These are phyloP conservation scores for Phrynosoma blainvillii DNA, from an alignment of 2,113 vertebrate species.

Conservation along the genomic window DNA sequence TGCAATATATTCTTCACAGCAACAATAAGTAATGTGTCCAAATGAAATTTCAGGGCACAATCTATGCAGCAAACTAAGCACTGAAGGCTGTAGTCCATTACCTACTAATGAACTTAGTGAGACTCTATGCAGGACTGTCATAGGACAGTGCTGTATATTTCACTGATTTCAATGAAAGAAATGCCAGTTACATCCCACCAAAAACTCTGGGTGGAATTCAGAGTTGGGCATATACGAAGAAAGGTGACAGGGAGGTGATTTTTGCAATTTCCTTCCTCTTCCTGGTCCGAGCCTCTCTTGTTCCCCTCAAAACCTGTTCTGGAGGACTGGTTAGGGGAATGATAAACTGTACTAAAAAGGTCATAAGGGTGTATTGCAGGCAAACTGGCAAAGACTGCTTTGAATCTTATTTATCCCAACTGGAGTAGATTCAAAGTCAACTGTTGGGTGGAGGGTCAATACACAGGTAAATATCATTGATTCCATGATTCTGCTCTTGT, in stretches of 20 bases:
- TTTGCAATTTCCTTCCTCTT: not conserved
- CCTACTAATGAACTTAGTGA: not conserved
- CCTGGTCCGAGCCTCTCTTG: not conserved
- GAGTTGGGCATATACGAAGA: not conserved
- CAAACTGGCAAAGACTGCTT: no score
- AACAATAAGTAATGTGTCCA: not conserved
- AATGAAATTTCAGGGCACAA: not conserved
- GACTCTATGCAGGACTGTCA: not conserved
- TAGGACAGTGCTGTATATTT: not conserved
- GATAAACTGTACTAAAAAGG: not conserved
- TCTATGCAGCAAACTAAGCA: not conserved
- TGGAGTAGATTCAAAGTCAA: no score
- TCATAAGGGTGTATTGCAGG: no score
- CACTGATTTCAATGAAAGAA: not conserved
- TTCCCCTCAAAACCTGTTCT: not conserved
- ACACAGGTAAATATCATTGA: no score
- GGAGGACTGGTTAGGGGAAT: not conserved
- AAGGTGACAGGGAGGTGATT: not conserved
- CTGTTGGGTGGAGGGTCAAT: no score
- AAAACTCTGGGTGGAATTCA: not conserved
- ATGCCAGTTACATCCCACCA: fast-evolving
- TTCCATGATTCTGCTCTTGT: no score
- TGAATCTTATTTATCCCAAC: no score
- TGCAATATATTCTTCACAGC: not conserved
- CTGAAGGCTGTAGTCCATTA: not conserved